phyloP scores from a whole-genome alignment of 1,140 invertebrate genomes.

The Oryctes rhinoceros region DNA sequence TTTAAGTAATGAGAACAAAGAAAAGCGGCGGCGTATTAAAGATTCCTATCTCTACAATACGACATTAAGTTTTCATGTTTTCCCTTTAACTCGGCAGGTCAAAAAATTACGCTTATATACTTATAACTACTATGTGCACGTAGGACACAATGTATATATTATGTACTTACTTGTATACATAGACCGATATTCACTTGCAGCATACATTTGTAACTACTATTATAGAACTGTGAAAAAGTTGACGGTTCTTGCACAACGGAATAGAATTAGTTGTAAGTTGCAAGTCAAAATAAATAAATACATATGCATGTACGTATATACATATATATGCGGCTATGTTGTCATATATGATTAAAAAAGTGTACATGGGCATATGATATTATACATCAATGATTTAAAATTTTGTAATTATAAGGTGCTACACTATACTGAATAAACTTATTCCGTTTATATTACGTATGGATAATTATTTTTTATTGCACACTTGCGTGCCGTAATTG shows the following conservation, averaged over 20 bases:
- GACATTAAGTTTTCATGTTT: constrained; percentile 26
- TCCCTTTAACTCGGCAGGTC: constrained; percentile 24
- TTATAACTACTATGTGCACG: too few relatives aligned
- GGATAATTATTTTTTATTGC: constrained; percentile 23
- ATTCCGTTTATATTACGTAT: constrained; percentile 12
- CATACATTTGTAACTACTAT: constrained; percentile 7
- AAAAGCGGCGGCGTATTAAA: constrained; percentile 27
- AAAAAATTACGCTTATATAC: neutral
- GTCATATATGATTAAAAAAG: neutral
- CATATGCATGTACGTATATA: neutral
- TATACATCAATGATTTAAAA: constrained; percentile 17
- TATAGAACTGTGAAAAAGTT: neutral
- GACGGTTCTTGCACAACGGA: neutral
- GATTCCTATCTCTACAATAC: constrained; percentile 37
- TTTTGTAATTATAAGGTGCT: constrained; percentile 28
- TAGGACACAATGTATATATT: neutral
- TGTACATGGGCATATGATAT: neutral
- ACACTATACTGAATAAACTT: constrained; percentile 26
- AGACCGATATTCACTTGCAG: neutral
- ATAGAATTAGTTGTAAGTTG: neutral
- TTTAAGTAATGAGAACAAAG: constrained; percentile 40
- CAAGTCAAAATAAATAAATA: constrained; percentile 9
- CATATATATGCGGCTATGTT: neutral
- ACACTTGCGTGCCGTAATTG: neutral
- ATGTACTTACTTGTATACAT: neutral